Evolutionary conservation across 2,797 vertebrate genomes (phyloP), one percentile per base, ranked within the genome.

Genomic region (Cetoscarus ocellatus): DNA sequence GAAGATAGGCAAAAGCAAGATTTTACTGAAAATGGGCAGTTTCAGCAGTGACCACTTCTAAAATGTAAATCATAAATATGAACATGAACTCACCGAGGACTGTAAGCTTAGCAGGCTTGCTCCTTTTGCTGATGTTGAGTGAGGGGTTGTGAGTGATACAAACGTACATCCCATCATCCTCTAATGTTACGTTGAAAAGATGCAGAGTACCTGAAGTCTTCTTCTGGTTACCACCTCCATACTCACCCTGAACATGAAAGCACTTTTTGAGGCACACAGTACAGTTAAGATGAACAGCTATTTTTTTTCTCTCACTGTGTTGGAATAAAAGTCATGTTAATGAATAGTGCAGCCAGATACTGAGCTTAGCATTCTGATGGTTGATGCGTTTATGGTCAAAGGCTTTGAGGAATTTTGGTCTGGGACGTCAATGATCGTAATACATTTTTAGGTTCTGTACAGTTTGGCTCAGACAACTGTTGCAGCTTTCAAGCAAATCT

Each of bases 141-240:
- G 84, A 79, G 76, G 79, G 52, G 80, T 93, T 95, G 68, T 77
- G 84, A 11, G 94, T 92, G 47, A 94, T 69, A 62, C 95, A 95
- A 19, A 85, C 42, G 9, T 95, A 95, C 2, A 62, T 57, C 49
- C 95, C 94, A 52, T 91, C 91, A n/a, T 95, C 94, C 44, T 90
- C 86, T 56, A 91, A 52, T 27, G 92, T 94, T 53, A 91, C 56
- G 3, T 93, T 93, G 71, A 80, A 62, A 44, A 96, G 78, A 71
- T 89, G 91, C 55, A 95, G 84, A 1, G 93, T 94, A 50, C 92
- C 87, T 44, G 94, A 93, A 0, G 88, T 95, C 86, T 95, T 96
- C 82, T 61, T 92, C 69, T 94, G 87, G 45, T 77, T 85, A 3
- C 94, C 93, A 0, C 94, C 94, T 64, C 94, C 94, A 70, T 93